phyloP scores from a whole-genome alignment of 1,140 invertebrate species.

The Antheraea mylitta region DNA sequence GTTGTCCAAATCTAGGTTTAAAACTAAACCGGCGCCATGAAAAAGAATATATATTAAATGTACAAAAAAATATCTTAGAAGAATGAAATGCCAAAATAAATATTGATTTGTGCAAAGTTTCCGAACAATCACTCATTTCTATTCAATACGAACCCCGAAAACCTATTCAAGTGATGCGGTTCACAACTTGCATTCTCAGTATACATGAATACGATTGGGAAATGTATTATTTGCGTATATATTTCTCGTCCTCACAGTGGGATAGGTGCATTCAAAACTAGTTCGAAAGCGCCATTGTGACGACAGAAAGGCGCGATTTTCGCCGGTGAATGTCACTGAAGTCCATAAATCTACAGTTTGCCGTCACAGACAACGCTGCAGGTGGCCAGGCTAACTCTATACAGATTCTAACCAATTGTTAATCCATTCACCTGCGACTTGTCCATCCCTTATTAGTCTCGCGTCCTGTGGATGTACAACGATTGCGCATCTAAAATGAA shows the following conservation, averaged over 20 bases:
- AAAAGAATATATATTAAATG: too few relatives aligned
- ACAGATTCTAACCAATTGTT: conserved; percentile 37
- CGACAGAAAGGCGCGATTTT: conserved; percentile 53
- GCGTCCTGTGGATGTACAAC: conserved; percentile 20
- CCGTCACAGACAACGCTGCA: conserved; percentile 39
- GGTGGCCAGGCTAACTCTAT: conserved; percentile 37
- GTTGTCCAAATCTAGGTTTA: not conserved
- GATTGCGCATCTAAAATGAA: not conserved
- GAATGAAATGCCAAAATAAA: not conserved
- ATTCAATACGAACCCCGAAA: not conserved
- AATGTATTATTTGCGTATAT: conserved; percentile 11
- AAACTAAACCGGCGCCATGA: too few relatives aligned
- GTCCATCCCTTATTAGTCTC: conserved; percentile 42
- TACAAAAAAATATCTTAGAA: not conserved
- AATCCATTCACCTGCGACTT: conserved; percentile 41
- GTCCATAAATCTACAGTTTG: conserved; percentile 49
- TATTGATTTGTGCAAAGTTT: conserved; percentile 4
- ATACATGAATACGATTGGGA: not conserved
- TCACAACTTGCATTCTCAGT: conserved; percentile 2
- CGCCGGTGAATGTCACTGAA: conserved; percentile 37
- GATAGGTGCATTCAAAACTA: conserved; percentile 44
- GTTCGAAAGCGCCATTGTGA: conserved; percentile 46
- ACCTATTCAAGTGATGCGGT: not conserved
- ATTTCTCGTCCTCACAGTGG: conserved; percentile 38
- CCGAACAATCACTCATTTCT: not conserved